Evolutionary conservation across 1,140 invertebrate species (phyloP).

Genomic region (Euura saliciscinereae): DNA sequence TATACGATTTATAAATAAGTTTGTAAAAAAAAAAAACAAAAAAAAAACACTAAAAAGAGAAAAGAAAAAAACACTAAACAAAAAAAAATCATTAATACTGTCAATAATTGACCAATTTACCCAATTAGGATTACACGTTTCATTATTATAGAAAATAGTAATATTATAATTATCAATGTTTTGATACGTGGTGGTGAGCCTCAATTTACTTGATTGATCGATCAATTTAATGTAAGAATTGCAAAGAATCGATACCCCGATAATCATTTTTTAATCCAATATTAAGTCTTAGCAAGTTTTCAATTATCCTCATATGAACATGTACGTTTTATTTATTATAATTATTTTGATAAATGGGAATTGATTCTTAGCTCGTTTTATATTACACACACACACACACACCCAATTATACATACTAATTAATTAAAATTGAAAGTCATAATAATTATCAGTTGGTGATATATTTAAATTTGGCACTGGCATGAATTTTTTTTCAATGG

Average conservation of each 20-base stretch:
- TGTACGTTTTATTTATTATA: not conserved
- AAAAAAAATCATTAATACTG: not conserved
- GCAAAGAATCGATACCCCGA: not conserved
- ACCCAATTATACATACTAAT: not conserved
- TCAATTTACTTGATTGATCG: not conserved
- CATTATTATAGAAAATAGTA: not conserved
- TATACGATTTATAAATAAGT: conserved; percentile 3
- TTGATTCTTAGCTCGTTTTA: not conserved
- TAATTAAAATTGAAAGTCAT: not conserved
- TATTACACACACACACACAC: not conserved
- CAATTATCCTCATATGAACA: too few relatives aligned
- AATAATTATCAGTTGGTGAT: not conserved
- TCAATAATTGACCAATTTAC: conserved; percentile 3
- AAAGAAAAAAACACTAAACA: too few relatives aligned
- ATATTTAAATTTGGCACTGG: not conserved
- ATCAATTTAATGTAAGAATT: conserved; percentile 1
- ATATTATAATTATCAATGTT: not conserved
- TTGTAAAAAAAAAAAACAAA: too few relatives aligned
- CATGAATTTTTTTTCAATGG: not conserved
- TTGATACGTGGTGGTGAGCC: not conserved
- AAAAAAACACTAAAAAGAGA: too few relatives aligned
- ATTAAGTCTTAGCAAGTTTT: too few relatives aligned
- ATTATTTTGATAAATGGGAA: not conserved
- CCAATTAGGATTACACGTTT: conserved; percentile 1
- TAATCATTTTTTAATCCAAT: too few relatives aligned